Percentiles rank a stretch among this genome's conserved stretches.
These are phyloP conservation scores for Orthonyx spaldingii DNA, from an alignment of 2,113 vertebrate genomes.

Conservation along the genomic window DNA sequence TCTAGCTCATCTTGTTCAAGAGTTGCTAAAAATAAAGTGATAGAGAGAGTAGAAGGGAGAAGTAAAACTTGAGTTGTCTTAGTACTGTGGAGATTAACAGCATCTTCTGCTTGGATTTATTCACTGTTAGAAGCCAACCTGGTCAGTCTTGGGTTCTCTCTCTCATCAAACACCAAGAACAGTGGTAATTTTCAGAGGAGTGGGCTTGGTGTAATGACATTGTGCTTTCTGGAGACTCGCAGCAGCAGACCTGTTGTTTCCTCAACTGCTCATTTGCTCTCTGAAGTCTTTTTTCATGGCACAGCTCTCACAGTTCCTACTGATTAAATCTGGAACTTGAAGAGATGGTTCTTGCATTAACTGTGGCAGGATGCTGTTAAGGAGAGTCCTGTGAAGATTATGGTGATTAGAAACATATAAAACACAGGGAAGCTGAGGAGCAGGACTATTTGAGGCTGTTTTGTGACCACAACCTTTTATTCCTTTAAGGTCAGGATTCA, in stretches of 20 bases:
- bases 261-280: neutral
- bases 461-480: neutral
- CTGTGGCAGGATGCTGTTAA: neutral
- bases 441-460: neutral
- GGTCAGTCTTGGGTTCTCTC: neutral
- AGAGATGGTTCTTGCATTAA: neutral
- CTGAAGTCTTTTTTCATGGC: neutral
- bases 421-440: neutral
- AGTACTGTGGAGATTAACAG: neutral
- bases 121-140: neutral
- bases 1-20: neutral
- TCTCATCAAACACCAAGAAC: neutral
- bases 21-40: constrained; percentile 19
- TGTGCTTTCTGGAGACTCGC: neutral
- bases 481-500: neutral
- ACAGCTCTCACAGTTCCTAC: neutral
- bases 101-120: neutral
- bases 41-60: neutral
- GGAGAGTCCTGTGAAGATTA: neutral
- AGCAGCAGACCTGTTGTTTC: neutral
- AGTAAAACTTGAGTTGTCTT: neutral
- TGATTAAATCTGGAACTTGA: neutral
- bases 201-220: neutral
- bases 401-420: neutral
- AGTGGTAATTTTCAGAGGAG: neutral